Percentiles rank a stretch among this genome's conserved stretches.
phyloP scores from a whole-genome alignment of 2,113 vertebrate species.

The Cryptomyrus ogoouensis region DNA sequence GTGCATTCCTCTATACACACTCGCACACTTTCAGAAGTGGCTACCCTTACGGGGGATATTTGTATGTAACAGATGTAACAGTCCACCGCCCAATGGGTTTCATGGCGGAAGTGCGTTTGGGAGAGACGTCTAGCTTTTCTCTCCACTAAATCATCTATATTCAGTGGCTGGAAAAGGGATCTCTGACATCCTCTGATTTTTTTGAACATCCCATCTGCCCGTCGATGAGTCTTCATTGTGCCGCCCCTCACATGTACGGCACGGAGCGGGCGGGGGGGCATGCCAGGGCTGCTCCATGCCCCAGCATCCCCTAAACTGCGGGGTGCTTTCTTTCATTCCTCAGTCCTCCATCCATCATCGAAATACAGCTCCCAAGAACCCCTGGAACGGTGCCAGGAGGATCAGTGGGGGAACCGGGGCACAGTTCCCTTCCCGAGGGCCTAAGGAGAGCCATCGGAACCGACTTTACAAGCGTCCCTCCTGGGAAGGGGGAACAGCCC shows the following conservation, averaged over 20 bases:
- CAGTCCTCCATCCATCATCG: slow-evolving; percentile 15
- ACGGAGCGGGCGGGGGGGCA: not conserved
- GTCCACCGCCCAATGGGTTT: not conserved
- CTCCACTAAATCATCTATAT: slow-evolving; percentile 6
- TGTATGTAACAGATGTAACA: not conserved
- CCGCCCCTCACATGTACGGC: too few species aligned
- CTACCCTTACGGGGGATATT: not conserved
- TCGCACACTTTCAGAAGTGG: not conserved
- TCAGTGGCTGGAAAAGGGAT: not conserved
- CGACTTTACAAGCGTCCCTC: slow-evolving; percentile 28
- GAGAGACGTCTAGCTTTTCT: slow-evolving; percentile 1
- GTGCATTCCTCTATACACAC: not conserved
- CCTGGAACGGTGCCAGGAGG: slow-evolving; percentile 32
- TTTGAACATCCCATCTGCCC: not conserved
- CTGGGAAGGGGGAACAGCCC: slow-evolving; percentile 23
- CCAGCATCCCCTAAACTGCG: not conserved
- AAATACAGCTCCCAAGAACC: slow-evolving; percentile 26
- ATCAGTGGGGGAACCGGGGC: slow-evolving; percentile 35
- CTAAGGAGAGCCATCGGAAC: slow-evolving; percentile 43
- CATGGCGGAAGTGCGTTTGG: not conserved
- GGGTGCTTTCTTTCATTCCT: not conserved
- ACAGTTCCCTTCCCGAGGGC: slow-evolving; percentile 35
- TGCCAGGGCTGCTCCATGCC: not conserved
- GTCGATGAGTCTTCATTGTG: not conserved
- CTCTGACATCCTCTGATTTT: not conserved